Evolutionary conservation across 2,888 invertebrate species (phyloP).

Genomic region (Tenthredo mesomela): DNA sequence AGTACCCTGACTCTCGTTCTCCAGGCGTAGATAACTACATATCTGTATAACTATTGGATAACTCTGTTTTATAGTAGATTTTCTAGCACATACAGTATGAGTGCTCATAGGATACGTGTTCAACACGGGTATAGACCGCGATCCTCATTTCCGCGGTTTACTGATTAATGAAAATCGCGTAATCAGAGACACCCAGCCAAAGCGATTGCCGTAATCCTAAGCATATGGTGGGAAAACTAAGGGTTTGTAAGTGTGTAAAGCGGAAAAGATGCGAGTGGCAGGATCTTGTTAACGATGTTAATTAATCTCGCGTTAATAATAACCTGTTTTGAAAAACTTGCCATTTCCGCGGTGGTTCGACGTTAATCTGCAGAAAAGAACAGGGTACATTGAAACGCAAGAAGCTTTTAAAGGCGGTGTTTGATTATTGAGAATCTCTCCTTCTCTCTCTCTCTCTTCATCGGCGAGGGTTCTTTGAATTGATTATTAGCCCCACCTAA

Average conservation of each 20-base stretch:
- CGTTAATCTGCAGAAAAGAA: background rate
- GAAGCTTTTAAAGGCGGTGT: background rate
- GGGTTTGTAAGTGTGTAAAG: background rate
- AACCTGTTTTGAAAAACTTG: background rate
- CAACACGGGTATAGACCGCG: background rate
- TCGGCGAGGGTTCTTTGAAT: conserved; percentile 11
- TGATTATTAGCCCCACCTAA: conserved; percentile 27
- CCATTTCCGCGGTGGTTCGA: background rate
- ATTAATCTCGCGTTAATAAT: conserved; percentile 19
- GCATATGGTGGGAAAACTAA: background rate
- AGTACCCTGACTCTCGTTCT: background rate
- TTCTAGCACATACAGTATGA: background rate
- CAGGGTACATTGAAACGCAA: background rate
- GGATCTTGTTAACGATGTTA: conserved; percentile 3
- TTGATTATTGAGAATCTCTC: conserved; percentile 3
- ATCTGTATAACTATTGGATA: conserved; percentile 35
- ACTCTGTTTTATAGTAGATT: conserved; percentile 3
- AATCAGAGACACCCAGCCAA: background rate
- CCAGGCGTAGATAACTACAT: background rate
- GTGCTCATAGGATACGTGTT: background rate
- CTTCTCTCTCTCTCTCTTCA: background rate
- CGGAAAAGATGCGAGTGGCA: background rate
- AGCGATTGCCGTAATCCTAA: background rate
- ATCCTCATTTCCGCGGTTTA: background rate
- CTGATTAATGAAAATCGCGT: background rate